Conservation (phyloP, 1,140 invertebrate genomes). For the Leptoteleia sp. region DNA sequence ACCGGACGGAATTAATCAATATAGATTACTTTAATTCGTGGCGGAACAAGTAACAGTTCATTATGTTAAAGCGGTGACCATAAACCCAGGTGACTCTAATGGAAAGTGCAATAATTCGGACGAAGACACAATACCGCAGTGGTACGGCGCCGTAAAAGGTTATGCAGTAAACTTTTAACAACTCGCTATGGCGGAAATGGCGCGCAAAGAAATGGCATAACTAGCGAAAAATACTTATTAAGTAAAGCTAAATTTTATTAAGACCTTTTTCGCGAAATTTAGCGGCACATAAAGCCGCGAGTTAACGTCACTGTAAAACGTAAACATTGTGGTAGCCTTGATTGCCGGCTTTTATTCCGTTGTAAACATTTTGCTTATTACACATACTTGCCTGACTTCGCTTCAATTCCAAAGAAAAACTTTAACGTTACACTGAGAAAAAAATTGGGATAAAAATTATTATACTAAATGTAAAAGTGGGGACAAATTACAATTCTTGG, state of each 20-base stretch:
- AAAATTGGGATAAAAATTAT: too few species aligned
- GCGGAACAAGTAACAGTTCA: slow-evolving; percentile 32
- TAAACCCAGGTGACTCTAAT: slow-evolving; percentile 42
- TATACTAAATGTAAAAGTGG: too few species aligned
- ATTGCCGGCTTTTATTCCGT: slow-evolving; percentile 25
- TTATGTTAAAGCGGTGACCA: slow-evolving; percentile 36
- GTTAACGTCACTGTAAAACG: slow-evolving; percentile 44
- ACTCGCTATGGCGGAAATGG: slow-evolving; percentile 32
- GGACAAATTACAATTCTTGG: too few species aligned
- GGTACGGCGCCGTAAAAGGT: slow-evolving; percentile 38
- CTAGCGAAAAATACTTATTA: slow-evolving; percentile 57
- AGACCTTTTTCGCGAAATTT: slow-evolving; percentile 53
- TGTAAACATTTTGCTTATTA: slow-evolving; percentile 51
- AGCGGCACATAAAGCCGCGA: slow-evolving; percentile 42
- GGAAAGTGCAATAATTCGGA: slow-evolving; percentile 49
- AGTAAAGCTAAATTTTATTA: slow-evolving; percentile 53
- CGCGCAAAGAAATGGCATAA: slow-evolving; percentile 32
- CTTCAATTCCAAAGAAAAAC: too few species aligned
- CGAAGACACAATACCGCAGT: slow-evolving; percentile 26
- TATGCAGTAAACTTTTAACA: slow-evolving; percentile 58
- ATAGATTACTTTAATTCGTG: slow-evolving; percentile 5
- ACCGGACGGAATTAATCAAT: slow-evolving; percentile 11
- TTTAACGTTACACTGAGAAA: too few species aligned
- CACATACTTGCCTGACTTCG: too few species aligned
- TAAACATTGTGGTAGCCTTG: slow-evolving; percentile 15